phyloP scores from a whole-genome alignment of 2,113 vertebrate species.

The Phalacrocorax aristotelis region DNA sequence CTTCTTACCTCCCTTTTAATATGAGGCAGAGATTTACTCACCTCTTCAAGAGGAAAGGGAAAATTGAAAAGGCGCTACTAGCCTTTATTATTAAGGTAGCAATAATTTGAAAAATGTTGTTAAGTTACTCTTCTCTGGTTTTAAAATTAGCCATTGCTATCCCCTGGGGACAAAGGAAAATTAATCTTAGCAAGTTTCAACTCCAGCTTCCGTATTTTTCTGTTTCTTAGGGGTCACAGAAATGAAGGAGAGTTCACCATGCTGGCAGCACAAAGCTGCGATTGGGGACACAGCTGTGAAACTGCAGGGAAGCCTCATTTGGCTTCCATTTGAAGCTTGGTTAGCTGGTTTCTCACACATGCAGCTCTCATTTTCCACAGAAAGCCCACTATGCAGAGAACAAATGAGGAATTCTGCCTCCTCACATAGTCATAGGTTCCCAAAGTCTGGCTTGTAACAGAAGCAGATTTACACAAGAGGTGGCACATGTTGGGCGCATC shows the following conservation, averaged over 20 bases:
- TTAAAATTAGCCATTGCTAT: conserved; percentile 16
- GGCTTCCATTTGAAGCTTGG: conserved; percentile 58
- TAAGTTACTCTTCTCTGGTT: not conserved
- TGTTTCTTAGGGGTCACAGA: conserved; percentile 5
- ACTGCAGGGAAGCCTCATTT: conserved; percentile 45
- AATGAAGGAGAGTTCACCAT: conserved; percentile 11
- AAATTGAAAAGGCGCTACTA: not conserved
- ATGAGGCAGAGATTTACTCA: not conserved
- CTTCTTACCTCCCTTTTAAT: not conserved
- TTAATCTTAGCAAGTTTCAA: not conserved
- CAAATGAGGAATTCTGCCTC: conserved; percentile 48
- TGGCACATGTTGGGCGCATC: not conserved
- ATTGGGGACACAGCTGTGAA: conserved; percentile 42
- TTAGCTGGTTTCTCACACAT: conserved; percentile 42
- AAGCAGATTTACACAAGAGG: not conserved
- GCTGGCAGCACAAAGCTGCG: conserved; percentile 2
- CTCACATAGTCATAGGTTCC: not conserved
- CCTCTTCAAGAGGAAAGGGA: not conserved
- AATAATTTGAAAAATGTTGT: not conserved
- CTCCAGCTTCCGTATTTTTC: not conserved
- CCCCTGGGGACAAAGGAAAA: conserved; percentile 4
- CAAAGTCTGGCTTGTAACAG: not conserved
- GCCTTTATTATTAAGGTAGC: not conserved
- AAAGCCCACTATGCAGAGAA: conserved; percentile 23
- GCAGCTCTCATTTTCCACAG: conserved; percentile 39